A percentile compares a stretch with the other conserved stretches of the same genome.
Conservation (phyloP, 2,113 vertebrate species). For the Antechinus stuartii region DNA sequence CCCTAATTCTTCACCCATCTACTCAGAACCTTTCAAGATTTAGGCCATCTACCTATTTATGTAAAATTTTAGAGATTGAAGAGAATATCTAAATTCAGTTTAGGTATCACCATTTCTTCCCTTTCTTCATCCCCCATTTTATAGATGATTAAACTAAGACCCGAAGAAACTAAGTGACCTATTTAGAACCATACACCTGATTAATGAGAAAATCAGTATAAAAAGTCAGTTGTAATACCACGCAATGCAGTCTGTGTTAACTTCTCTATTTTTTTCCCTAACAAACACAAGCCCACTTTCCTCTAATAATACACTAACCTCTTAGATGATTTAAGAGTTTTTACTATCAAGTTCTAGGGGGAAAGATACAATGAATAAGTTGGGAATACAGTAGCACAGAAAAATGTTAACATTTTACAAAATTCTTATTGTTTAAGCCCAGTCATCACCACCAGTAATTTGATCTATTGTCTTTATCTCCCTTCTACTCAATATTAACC, state of each 20-base stretch:
- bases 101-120: background rate
- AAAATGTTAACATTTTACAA: background rate
- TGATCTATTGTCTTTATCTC: background rate
- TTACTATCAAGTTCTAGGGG: background rate
- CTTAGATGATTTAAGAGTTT: background rate
- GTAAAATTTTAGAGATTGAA: background rate
- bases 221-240: background rate
- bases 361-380: background rate
- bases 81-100: background rate
- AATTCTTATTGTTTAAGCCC: background rate
- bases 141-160: background rate
- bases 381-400: background rate
- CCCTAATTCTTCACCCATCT: background rate
- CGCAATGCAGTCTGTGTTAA: background rate
- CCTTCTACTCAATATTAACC: background rate
- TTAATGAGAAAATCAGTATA: background rate
- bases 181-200: background rate
- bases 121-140: background rate
- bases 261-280: background rate
- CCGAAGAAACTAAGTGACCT: background rate
- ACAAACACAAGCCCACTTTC: background rate
- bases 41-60: background rate
- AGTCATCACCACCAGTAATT: background rate
- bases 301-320: background rate
- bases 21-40: background rate